Evolutionary conservation across 2,888 invertebrate species (phyloP).

Genomic region (Cheilosia impressa): DNA sequence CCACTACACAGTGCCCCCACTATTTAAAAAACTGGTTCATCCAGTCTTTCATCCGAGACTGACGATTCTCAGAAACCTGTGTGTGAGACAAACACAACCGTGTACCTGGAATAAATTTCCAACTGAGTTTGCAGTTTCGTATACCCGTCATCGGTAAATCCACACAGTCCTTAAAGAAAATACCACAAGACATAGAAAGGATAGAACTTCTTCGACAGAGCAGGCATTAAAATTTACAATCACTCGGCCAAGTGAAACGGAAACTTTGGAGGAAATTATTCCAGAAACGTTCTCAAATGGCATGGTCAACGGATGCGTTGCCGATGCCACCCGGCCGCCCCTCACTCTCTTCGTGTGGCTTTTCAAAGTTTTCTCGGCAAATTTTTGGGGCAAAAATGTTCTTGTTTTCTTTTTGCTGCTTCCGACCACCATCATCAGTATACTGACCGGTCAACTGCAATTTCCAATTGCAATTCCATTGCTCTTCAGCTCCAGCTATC

Average conservation of each 20-base stretch:
- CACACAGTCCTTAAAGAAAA: constrained; percentile 5
- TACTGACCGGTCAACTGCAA: constrained; percentile 53
- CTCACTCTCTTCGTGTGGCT: constrained; percentile 11
- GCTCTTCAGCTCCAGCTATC: constrained; percentile 45
- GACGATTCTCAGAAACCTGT: constrained; percentile 25
- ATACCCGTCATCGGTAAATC: neutral
- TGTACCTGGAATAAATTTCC: constrained; percentile 65
- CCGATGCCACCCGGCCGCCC: neutral
- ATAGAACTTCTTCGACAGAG: constrained; percentile 60
- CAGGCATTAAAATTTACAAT: constrained; percentile 75
- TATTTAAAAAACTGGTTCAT: constrained; percentile 15
- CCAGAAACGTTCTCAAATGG: constrained; percentile 67
- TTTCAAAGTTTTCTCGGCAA: constrained; percentile 61
- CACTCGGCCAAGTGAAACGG: constrained; percentile 75
- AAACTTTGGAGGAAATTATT: constrained; percentile 74
- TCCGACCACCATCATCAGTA: constrained; percentile 36
- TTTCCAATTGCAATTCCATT: constrained; percentile 65
- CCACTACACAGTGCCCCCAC: neutral
- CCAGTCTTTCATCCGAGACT: constrained; percentile 7
- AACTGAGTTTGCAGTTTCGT: constrained; percentile 32
- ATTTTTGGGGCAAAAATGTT: constrained; percentile 40
- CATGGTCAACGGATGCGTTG: constrained; percentile 69
- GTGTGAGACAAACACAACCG: constrained; percentile 24
- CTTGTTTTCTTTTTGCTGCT: constrained; percentile 18
- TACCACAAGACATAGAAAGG: constrained; percentile 54